phyloP scores from a whole-genome alignment of 2,797 vertebrate species.

The Okamejei kenojei region DNA sequence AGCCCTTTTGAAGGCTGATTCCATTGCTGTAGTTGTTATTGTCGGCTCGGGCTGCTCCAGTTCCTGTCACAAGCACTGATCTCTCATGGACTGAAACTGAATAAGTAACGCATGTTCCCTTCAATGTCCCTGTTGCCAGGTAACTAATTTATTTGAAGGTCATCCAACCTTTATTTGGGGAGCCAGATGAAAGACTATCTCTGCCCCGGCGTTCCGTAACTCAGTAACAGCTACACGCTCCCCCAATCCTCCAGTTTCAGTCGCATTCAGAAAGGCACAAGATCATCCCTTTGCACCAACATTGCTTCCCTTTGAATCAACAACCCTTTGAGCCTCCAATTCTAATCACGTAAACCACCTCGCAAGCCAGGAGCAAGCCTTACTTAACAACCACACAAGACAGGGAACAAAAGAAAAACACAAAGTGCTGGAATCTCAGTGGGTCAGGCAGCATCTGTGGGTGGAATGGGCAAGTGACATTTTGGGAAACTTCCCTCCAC shows the following conservation, averaged over 20 bases:
- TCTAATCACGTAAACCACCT: not conserved
- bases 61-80: not conserved
- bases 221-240: not conserved
- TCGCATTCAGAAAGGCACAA: no score
- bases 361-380: not conserved
- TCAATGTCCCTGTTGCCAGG: not conserved
- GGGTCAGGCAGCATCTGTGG: no score
- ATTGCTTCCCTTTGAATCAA: not conserved
- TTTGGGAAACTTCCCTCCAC: no score
- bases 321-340: not conserved
- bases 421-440: no score
- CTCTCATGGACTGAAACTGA: slow-evolving; percentile 8
- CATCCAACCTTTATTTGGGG: not conserved
- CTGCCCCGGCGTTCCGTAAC: not conserved
- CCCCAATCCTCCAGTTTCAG: not conserved
- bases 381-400: not conserved
- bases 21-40: not conserved
- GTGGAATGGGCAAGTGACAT: no score
- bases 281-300: not conserved
- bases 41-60: not conserved
- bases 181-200: slow-evolving; percentile 14
- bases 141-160: slow-evolving; percentile 30
- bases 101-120: slow-evolving; percentile 5
- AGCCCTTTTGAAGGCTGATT: slow-evolving; percentile 13
- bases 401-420: no score